These are phyloP conservation scores for Gonatopus flavifemur DNA, from an alignment of 1,140 invertebrate species.

Conservation along the genomic window DNA sequence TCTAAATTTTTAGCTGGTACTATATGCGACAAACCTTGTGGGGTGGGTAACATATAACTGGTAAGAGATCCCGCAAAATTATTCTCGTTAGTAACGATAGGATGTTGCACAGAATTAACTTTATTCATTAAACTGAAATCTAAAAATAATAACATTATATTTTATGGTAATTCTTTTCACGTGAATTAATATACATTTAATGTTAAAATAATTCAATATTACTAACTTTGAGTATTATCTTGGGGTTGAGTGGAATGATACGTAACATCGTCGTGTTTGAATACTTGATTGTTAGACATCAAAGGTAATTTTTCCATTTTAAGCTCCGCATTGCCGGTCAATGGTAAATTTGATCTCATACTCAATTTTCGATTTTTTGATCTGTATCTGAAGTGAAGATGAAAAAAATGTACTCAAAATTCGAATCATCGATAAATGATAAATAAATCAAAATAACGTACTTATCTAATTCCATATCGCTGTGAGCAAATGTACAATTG, in stretches of 20 bases:
- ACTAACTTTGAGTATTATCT: constrained; percentile 40
- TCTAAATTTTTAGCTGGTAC: constrained; percentile 44
- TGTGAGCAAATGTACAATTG: constrained; percentile 91
- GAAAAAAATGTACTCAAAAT: not conserved
- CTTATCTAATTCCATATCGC: constrained; percentile 86
- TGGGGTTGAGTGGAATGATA: constrained; percentile 46
- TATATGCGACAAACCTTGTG: constrained; percentile 40
- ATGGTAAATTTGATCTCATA: constrained; percentile 38
- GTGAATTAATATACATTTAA: not conserved
- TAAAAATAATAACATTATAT: constrained; percentile 17
- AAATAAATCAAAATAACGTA: constrained; percentile 46
- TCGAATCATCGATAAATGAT: not conserved
- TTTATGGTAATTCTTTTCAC: too few relatives aligned
- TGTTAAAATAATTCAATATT: not conserved
- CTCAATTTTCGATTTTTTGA: constrained; percentile 63
- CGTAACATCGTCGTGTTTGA: constrained; percentile 44
- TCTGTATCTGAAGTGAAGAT: constrained; percentile 53
- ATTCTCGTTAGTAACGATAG: constrained; percentile 40
- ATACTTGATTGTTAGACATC: constrained; percentile 34
- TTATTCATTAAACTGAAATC: constrained; percentile 42
- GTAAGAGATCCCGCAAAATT: constrained; percentile 48
- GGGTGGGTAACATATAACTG: constrained; percentile 44
- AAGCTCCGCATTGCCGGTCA: constrained; percentile 32
- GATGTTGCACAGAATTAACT: constrained; percentile 39
- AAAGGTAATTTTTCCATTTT: constrained; percentile 39